These are phyloP conservation scores for Papilio polytes DNA, from an alignment of 1,140 invertebrate species.

Conservation along the genomic window DNA sequence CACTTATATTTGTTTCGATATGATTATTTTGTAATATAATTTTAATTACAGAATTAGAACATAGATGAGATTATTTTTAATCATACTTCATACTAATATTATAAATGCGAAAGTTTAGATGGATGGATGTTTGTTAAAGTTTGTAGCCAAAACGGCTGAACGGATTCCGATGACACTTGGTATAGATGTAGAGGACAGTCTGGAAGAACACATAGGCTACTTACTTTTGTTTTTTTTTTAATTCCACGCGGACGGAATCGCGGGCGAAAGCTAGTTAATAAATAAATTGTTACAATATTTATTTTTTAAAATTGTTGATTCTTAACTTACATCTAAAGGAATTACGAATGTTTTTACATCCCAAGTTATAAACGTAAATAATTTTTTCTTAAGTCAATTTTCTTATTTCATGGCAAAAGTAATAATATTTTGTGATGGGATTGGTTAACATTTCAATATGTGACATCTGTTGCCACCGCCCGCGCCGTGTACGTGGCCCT, in stretches of 20 bases:
- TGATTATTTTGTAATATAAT: constrained; percentile 1
- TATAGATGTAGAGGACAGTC: no score
- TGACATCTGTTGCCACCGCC: background rate
- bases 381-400: background rate
- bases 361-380: background rate
- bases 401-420: constrained; percentile 7
- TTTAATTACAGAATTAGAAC: background rate
- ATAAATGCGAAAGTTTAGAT: no score
- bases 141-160: no score
- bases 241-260: no score
- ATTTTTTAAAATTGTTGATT: background rate
- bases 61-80: background rate
- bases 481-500: background rate
- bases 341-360: no score
- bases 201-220: no score
- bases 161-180: no score
- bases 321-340: no score
- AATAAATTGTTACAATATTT: background rate
- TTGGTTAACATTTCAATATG: constrained; percentile 27
- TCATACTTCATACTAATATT: no score
- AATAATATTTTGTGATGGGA: constrained; percentile 2
- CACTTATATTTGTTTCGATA: background rate
- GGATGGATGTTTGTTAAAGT: no score
- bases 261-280: no score
- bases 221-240: no score